A percentile compares a stretch with the other conserved stretches of the same genome.
phyloP scores from a whole-genome alignment of 2,113 vertebrate genomes.

The Tapirus terrestris region DNA sequence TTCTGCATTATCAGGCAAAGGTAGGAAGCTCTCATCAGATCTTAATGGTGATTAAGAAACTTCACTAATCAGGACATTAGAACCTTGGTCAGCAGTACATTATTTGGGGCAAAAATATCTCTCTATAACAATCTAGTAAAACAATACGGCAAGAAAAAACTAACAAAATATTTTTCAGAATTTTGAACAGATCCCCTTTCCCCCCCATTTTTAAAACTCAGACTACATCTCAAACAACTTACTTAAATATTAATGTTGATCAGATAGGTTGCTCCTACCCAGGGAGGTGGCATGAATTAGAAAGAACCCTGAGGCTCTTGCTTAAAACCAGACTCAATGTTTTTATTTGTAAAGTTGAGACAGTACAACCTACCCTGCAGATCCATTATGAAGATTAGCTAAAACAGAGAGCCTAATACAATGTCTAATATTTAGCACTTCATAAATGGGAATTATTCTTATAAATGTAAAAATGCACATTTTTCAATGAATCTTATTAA shows the following conservation, averaged over 20 bases:
- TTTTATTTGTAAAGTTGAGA: background rate
- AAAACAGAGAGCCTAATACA: background rate
- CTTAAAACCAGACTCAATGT: background rate
- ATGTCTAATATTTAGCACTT: background rate
- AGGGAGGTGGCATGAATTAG: background rate
- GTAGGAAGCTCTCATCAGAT: background rate
- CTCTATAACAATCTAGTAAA: background rate
- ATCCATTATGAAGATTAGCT: conserved; percentile 3
- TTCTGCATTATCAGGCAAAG: background rate
- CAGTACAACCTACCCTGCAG: background rate
- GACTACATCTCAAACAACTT: background rate
- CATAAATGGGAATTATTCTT: background rate
- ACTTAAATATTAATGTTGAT: background rate
- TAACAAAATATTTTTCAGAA: background rate
- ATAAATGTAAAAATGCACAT: background rate
- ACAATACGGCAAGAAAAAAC: background rate
- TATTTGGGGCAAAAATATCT: background rate
- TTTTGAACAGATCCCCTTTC: background rate
- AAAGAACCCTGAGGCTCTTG: background rate
- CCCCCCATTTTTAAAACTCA: background rate
- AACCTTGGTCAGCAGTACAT: background rate
- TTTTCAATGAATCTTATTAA: background rate
- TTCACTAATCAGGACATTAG: background rate
- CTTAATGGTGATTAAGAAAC: background rate
- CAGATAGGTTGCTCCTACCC: background rate